phyloP scores from a whole-genome alignment of 2,888 invertebrate species.

The Pachycephus smyrnensis region DNA sequence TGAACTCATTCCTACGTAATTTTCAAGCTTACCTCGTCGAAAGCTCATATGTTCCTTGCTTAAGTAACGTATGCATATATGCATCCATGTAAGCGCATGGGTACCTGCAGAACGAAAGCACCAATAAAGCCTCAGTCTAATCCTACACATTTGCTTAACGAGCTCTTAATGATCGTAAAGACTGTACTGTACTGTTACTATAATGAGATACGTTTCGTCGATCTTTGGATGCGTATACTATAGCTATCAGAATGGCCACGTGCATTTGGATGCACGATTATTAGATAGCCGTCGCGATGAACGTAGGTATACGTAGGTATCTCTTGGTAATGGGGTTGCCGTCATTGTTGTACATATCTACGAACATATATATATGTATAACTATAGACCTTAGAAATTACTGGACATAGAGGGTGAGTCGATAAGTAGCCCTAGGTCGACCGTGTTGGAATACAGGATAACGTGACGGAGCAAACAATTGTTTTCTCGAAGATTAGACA shows the following conservation, averaged over 20 bases:
- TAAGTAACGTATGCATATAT: neutral
- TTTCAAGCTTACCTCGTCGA: slow-evolving; percentile 30
- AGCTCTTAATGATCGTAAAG: slow-evolving; percentile 35
- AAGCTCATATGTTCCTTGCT: neutral
- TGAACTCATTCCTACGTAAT: slow-evolving; percentile 51
- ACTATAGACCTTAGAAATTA: neutral
- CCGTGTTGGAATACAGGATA: neutral
- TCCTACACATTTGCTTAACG: slow-evolving; percentile 32
- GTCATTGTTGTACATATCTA: neutral
- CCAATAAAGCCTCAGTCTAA: slow-evolving; percentile 18
- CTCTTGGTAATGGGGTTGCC: neutral
- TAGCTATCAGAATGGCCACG: neutral
- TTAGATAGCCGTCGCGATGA: neutral
- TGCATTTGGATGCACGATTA: neutral
- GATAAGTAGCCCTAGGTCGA: neutral
- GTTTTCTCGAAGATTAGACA: neutral
- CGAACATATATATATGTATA: neutral
- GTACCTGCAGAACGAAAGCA: slow-evolving; percentile 12
- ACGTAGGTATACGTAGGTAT: neutral
- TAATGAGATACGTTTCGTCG: neutral
- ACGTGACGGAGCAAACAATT: neutral
- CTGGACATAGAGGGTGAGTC: neutral
- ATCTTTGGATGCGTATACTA: neutral
- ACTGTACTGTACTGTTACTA: slow-evolving; percentile 11
- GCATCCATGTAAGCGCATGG: neutral